Evolutionary conservation across 2,888 invertebrate species (phyloP).

Genomic region (Polyommatus icarus): DNA sequence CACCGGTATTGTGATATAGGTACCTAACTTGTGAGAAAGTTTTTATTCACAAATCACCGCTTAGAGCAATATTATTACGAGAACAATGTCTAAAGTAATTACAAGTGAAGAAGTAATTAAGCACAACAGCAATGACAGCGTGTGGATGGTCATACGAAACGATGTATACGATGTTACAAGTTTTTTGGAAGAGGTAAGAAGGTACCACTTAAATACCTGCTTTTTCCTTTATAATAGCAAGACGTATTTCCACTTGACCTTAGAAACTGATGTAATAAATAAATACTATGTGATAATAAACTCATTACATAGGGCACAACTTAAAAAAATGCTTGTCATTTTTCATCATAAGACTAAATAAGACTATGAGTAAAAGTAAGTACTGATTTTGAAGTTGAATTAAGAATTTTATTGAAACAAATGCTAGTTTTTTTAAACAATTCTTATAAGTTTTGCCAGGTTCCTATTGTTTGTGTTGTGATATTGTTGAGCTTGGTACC

Average conservation of each 20-base stretch:
- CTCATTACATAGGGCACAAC: background rate
- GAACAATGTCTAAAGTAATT: slow-evolving; percentile 64
- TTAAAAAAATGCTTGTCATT: too few species aligned
- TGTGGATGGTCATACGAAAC: slow-evolving; percentile 89
- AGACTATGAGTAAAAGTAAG: too few species aligned
- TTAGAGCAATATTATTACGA: background rate
- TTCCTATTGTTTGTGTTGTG: background rate
- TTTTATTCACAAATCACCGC: background rate
- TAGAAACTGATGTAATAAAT: slow-evolving; percentile 26
- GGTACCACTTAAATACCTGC: slow-evolving; percentile 32
- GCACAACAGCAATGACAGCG: slow-evolving; percentile 70
- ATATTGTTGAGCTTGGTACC: background rate
- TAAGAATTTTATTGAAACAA: too few species aligned
- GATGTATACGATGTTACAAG: slow-evolving; percentile 89
- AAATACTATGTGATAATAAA: background rate
- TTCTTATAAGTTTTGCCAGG: background rate
- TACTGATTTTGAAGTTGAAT: too few species aligned
- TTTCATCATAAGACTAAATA: background rate
- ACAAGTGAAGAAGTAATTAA: slow-evolving; percentile 83
- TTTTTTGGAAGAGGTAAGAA: slow-evolving; percentile 86
- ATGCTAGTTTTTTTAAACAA: too few species aligned
- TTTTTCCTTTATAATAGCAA: background rate
- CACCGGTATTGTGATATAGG: background rate
- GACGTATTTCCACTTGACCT: slow-evolving; percentile 29
- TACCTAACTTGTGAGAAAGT: background rate